Conservation (phyloP, 1,140 invertebrate species). For the Caenorhabditis inopinata region DNA sequence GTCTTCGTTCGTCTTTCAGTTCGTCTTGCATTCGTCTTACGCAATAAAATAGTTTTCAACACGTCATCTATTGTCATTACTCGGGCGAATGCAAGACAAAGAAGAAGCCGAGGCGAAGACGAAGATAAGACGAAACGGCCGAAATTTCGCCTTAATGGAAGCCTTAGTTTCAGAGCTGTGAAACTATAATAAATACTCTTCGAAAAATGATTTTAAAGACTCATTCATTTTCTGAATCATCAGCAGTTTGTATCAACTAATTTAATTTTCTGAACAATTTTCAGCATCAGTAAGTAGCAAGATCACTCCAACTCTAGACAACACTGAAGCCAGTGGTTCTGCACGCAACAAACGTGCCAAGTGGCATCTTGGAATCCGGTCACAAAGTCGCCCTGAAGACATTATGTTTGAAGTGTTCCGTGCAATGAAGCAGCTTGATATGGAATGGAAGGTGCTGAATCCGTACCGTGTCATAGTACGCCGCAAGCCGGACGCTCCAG, state of each 20-base stretch:
- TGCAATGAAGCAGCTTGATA: constrained; percentile 95
- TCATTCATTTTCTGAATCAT: too few relatives aligned
- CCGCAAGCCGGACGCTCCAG: constrained; percentile 72
- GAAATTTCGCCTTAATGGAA: too few relatives aligned
- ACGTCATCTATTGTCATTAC: too few relatives aligned
- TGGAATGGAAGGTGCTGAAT: constrained; percentile 90
- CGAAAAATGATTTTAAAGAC: too few relatives aligned
- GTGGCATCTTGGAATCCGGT: constrained; percentile 96
- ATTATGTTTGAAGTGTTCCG: constrained; percentile 99
- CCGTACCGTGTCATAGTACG: constrained; percentile 87
- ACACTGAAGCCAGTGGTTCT: background rate
- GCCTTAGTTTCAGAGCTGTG: too few relatives aligned
- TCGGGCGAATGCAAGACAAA: too few relatives aligned
- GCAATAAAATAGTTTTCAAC: too few relatives aligned
- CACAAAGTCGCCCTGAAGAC: constrained; percentile 91
- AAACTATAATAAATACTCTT: too few relatives aligned
- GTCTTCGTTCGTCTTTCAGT: too few relatives aligned
- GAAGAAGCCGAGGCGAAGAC: too few relatives aligned
- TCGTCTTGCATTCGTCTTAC: too few relatives aligned
- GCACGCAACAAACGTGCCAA: constrained; percentile 88
- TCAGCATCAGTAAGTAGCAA: constrained; percentile 32
- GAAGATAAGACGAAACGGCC: too few relatives aligned
- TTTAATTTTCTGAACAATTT: background rate
- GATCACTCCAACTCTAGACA: constrained; percentile 16
- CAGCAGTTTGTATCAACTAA: background rate